A percentile compares a stretch with the other conserved stretches of the same genome.
phyloP scores from a whole-genome alignment of 2,888 invertebrate genomes.

The Drosophila sordidapex region DNA sequence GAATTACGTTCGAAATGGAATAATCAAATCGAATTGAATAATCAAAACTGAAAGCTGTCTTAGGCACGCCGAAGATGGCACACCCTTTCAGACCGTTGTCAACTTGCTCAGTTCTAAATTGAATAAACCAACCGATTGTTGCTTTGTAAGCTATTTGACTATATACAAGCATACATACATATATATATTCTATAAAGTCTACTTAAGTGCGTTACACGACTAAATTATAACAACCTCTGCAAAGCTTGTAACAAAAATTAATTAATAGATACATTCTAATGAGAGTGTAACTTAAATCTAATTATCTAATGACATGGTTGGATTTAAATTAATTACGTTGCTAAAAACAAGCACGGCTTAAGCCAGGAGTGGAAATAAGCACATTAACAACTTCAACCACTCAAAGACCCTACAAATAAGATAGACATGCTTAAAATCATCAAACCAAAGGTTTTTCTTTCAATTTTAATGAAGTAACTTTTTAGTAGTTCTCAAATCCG shows the following conservation, averaged over 20 bases:
- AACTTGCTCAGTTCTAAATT: neutral
- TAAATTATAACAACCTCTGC: neutral
- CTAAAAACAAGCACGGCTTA: neutral
- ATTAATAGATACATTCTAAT: neutral
- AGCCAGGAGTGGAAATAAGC: neutral
- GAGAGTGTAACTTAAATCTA: neutral
- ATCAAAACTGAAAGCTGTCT: neutral
- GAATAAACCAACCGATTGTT: neutral
- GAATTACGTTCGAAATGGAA: neutral
- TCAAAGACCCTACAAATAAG: neutral
- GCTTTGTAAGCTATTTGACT: neutral
- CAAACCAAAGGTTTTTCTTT: constrained; percentile 7
- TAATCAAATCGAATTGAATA: no score
- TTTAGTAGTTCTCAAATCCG: constrained; percentile 29
- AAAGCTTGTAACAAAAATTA: neutral
- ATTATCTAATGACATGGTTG: neutral
- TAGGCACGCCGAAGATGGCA: no score
- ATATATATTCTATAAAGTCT: neutral
- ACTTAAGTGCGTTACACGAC: neutral
- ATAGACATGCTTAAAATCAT: neutral
- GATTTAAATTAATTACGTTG: neutral
- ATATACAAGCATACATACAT: no score
- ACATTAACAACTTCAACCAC: neutral
- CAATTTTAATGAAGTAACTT: constrained; percentile 18
- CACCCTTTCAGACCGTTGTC: neutral